Percentiles rank a stretch among this genome's conserved stretches.
Conservation (phyloP, 2,797 vertebrate species). For the Remorina albescens region DNA sequence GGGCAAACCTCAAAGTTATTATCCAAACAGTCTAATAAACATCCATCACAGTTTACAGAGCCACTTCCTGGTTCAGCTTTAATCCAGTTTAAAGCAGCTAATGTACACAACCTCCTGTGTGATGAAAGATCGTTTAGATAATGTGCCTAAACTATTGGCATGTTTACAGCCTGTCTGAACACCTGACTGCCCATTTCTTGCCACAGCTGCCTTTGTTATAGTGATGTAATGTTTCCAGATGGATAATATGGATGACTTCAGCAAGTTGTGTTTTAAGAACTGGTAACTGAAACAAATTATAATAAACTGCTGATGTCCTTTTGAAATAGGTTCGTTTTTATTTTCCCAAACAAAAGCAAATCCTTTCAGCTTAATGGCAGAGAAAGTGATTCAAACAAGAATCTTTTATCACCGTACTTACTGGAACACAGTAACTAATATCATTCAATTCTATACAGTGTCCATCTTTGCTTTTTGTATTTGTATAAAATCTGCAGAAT, state of each 20-base stretch:
- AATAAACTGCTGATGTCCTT: background rate
- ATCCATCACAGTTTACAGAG: background rate
- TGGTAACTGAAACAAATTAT: background rate
- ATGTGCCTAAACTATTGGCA: background rate
- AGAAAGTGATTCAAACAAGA: background rate
- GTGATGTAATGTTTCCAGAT: background rate
- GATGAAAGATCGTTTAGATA: background rate
- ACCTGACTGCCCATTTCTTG: slow-evolving; percentile 1
- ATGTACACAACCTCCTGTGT: background rate
- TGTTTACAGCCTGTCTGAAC: slow-evolving; percentile 1
- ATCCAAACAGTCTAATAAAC: background rate
- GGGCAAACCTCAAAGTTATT: background rate
- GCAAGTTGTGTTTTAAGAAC: background rate
- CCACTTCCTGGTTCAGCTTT: background rate
- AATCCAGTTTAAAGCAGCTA: background rate
- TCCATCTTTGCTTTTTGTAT: background rate
- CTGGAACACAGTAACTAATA: background rate
- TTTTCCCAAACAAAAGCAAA: slow-evolving; percentile 11
- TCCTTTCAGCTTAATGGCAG: background rate
- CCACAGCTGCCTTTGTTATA: background rate
- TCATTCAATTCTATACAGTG: slow-evolving; percentile 6
- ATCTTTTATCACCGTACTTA: background rate
- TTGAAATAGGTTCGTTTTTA: background rate
- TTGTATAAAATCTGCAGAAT: slow-evolving; percentile 41
- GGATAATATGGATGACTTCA: background rate